A percentile compares a stretch with the other conserved stretches of the same genome.
Evolutionary conservation across 2,113 vertebrate genomes (phyloP).

Genomic region (Puntigrus tetrazona): DNA sequence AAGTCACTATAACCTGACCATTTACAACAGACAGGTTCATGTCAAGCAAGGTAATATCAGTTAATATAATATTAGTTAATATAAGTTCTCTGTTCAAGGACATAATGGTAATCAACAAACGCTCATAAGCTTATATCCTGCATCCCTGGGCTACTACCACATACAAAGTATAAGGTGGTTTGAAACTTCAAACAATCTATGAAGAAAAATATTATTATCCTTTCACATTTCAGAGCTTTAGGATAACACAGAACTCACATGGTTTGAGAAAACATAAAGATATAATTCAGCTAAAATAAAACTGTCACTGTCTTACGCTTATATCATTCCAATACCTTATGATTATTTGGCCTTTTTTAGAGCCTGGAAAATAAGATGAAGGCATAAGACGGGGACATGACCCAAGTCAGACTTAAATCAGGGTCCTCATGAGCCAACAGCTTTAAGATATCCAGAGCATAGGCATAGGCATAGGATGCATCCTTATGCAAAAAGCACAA

Average conservation of each 20-base stretch:
- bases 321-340: background rate
- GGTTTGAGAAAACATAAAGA: background rate
- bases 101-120: background rate
- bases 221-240: background rate
- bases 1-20: background rate
- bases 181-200: background rate
- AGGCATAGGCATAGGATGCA: background rate
- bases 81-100: background rate
- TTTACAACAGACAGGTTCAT: background rate
- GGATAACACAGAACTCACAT: background rate
- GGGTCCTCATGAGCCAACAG: background rate
- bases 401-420: background rate
- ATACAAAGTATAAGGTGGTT: background rate
- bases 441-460: background rate
- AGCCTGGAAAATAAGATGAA: background rate
- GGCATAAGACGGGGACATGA: background rate
- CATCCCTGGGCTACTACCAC: background rate
- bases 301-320: background rate
- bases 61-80: too few species aligned
- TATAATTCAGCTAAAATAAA: background rate
- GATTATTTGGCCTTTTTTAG: background rate
- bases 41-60: background rate
- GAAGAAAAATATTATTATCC: background rate
- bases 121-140: background rate
- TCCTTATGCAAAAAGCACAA: background rate